Percentiles rank a stretch among this genome's conserved stretches.
These are phyloP conservation scores for Acleris holmiana DNA, from an alignment of 2,888 invertebrate genomes.

Conservation along the genomic window DNA sequence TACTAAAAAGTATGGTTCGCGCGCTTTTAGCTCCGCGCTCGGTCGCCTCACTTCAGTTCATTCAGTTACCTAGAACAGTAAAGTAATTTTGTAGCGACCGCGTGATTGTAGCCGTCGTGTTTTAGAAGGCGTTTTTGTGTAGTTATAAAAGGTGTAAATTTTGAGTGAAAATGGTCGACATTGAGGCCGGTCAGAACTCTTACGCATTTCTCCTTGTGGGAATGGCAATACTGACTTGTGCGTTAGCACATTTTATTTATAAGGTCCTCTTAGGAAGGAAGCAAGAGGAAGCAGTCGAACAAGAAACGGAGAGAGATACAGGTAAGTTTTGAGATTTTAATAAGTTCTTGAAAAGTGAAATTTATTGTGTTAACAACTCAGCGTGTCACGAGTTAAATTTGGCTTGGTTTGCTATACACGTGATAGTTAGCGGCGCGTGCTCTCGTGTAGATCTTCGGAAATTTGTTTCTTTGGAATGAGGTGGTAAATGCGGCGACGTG, in stretches of 20 bases:
- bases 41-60: slow-evolving; percentile 46
- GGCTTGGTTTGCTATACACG: slow-evolving; percentile 16
- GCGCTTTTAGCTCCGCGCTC: slow-evolving; percentile 41
- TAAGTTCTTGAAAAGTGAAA: slow-evolving; percentile 11
- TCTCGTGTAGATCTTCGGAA: slow-evolving; percentile 21
- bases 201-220: slow-evolving; percentile 62
- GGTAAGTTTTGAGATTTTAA: slow-evolving; percentile 54
- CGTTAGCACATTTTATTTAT: slow-evolving; percentile 69
- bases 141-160: slow-evolving; percentile 53
- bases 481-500: slow-evolving; percentile 12
- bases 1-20: slow-evolving; percentile 33
- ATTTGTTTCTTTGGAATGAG: slow-evolving; percentile 23
- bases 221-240: slow-evolving; percentile 63
- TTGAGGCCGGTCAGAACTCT: slow-evolving; percentile 64
- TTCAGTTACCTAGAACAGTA: slow-evolving; percentile 45
- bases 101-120: slow-evolving; percentile 65
- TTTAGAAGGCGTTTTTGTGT: slow-evolving; percentile 43
- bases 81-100: slow-evolving; percentile 54
- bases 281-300: slow-evolving; percentile 65
- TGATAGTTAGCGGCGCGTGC: slow-evolving; percentile 30
- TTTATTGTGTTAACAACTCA: slow-evolving; percentile 1
- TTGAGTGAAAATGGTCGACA: slow-evolving; percentile 78
- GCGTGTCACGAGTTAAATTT: slow-evolving; percentile 18
- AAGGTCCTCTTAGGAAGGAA: slow-evolving; percentile 67
- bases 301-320: slow-evolving; percentile 68